These are phyloP conservation scores for Sepioteuthis lessoniana DNA, from an alignment of 2,888 invertebrate genomes.

Conservation along the genomic window DNA sequence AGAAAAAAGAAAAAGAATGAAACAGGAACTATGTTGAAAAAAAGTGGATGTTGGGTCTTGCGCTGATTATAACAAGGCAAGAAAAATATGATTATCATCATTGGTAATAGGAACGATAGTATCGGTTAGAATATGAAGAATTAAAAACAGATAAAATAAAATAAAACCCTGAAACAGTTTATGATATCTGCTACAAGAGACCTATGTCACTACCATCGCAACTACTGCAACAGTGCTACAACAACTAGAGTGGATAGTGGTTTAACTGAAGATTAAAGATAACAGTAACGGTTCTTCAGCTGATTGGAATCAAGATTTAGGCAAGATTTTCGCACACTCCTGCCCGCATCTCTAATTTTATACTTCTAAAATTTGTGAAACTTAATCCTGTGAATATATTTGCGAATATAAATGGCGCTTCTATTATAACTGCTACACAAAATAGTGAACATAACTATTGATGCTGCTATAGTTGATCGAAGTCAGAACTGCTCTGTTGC, in stretches of 20 bases:
- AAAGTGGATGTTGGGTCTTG: neutral
- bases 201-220: neutral
- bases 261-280: neutral
- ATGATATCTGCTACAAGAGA: neutral
- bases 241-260: neutral
- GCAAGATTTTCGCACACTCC: neutral
- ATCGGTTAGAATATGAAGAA: neutral
- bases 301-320: neutral
- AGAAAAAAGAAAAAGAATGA: neutral
- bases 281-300: neutral
- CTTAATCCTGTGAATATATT: neutral
- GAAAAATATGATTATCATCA: neutral
- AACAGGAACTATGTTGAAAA: neutral
- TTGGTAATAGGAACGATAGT: neutral
- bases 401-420: neutral
- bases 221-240: neutral
- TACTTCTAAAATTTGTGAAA: neutral
- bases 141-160: neutral
- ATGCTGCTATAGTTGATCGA: conserved; percentile 8
- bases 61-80: no score
- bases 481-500: conserved; percentile 51
- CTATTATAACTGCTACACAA: neutral
- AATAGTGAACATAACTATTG: neutral
- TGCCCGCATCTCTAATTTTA: neutral
- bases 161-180: neutral